A percentile compares a stretch with the other conserved stretches of the same genome.
Evolutionary conservation across 2,113 vertebrate genomes (phyloP).

Genomic region (Paramormyrops kingsleyae): DNA sequence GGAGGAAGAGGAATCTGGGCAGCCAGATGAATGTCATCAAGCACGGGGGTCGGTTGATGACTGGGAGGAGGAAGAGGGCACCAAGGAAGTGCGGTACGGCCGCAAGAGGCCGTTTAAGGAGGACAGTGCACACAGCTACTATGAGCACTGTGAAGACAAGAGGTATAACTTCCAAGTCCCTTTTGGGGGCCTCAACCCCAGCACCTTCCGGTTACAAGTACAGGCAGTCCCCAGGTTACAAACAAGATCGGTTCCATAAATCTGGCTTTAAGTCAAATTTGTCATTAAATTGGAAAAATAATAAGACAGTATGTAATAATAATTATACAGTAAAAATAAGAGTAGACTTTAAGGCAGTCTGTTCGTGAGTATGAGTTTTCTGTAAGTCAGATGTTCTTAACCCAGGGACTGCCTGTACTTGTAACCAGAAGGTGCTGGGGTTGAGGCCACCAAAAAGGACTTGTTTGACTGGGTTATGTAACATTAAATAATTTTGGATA

Average conservation of each 20-base stretch:
- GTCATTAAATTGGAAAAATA: no score
- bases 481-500: not conserved
- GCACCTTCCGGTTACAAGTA: not conserved
- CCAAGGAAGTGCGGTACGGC: constrained; percentile 45
- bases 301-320: no score
- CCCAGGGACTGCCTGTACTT: not conserved
- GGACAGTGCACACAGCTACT: constrained; percentile 63
- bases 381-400: no score
- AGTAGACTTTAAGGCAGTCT: no score
- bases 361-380: no score
- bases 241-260: no score
- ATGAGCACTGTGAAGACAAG: constrained; percentile 77
- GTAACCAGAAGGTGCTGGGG: not conserved
- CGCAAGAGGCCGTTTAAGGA: constrained; percentile 76
- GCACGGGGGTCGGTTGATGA: not conserved
- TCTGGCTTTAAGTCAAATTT: no score
- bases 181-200: not conserved
- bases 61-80: constrained; percentile 30
- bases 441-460: not conserved
- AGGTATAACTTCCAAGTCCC: constrained; percentile 49
- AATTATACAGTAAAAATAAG: no score
- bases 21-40: not conserved
- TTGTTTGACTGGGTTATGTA: not conserved
- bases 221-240: no score
- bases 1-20: constrained; percentile 11